Evolutionary conservation across 2,797 vertebrate species (phyloP).

Genomic region (Acanthurus tractus): DNA sequence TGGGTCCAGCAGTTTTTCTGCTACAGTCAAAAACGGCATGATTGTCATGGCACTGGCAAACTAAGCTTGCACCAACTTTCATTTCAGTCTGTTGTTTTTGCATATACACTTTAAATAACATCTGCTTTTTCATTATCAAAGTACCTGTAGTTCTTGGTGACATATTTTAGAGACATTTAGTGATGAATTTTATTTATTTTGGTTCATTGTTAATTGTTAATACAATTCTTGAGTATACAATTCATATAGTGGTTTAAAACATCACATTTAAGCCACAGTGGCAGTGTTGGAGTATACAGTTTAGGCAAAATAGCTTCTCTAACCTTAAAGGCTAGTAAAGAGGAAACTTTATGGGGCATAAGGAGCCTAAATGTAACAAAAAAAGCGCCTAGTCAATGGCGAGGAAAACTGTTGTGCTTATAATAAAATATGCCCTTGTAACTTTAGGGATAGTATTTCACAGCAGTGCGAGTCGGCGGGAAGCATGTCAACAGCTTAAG

Average conservation of each 20-base stretch:
- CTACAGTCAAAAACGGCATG: conserved; percentile 15
- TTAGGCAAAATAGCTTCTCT: conserved; percentile 29
- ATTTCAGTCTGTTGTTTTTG: conserved; percentile 5
- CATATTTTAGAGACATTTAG: neutral
- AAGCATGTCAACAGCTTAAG: conserved; percentile 47
- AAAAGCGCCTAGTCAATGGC: conserved; percentile 38
- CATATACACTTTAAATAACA: too few relatives aligned
- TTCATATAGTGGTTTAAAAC: neutral
- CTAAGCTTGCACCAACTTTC: neutral
- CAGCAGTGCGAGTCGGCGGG: conserved; percentile 49
- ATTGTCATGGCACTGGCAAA: neutral
- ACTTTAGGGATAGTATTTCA: conserved; percentile 60
- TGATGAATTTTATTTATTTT: neutral
- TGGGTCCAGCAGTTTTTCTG: conserved; percentile 17
- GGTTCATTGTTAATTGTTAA: neutral
- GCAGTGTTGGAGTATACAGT: conserved; percentile 16
- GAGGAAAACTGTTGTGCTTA: conserved; percentile 36
- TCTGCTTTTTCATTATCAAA: too few relatives aligned
- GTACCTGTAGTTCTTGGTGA: neutral
- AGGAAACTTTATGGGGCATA: conserved; percentile 48
- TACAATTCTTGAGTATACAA: neutral
- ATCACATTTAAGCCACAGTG: conserved; percentile 4
- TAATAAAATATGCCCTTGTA: conserved; percentile 50
- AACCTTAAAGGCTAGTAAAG: conserved; percentile 32
- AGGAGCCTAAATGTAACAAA: conserved; percentile 40